These are phyloP conservation scores for Sitophilus oryzae DNA, from an alignment of 1,140 invertebrate species.

Conservation along the genomic window DNA sequence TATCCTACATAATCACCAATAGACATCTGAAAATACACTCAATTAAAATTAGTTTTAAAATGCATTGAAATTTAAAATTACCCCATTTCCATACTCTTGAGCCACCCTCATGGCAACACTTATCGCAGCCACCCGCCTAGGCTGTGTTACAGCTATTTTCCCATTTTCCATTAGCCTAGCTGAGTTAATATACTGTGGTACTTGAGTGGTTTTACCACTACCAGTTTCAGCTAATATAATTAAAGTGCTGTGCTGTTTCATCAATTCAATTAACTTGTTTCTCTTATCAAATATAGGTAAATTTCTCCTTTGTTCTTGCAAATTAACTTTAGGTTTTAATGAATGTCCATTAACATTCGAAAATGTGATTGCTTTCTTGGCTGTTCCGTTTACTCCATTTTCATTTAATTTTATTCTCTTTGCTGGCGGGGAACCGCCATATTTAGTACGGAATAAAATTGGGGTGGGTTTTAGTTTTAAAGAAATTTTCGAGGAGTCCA, in stretches of 20 bases:
- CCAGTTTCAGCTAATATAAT: slow-evolving; percentile 87
- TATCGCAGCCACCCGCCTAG: slow-evolving; percentile 86
- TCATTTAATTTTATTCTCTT: slow-evolving; percentile 12
- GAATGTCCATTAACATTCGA: slow-evolving; percentile 25
- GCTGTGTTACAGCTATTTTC: slow-evolving; percentile 78
- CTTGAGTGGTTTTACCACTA: slow-evolving; percentile 87
- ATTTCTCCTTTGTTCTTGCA: slow-evolving; percentile 49
- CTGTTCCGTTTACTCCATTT: slow-evolving; percentile 18
- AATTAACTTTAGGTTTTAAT: slow-evolving; percentile 31
- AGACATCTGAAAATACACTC: slow-evolving; percentile 17
- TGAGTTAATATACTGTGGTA: slow-evolving; percentile 72
- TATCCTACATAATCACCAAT: slow-evolving; percentile 82
- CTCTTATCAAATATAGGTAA: slow-evolving; percentile 49
- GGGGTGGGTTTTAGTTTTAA: slow-evolving; percentile 35
- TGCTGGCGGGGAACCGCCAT: slow-evolving; percentile 20
- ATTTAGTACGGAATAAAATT: slow-evolving; percentile 33
- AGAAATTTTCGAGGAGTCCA: slow-evolving; percentile 28
- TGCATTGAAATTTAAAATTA: slow-evolving; percentile 18
- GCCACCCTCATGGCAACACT: slow-evolving; percentile 84
- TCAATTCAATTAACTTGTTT: slow-evolving; percentile 52
- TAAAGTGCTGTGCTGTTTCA: slow-evolving; percentile 53
- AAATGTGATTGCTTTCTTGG: slow-evolving; percentile 15
- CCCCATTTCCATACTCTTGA: slow-evolving; percentile 56
- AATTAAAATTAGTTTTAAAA: not conserved
- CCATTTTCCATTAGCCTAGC: slow-evolving; percentile 51